phyloP scores from a whole-genome alignment of 1,140 invertebrate genomes.

The Camponotus pennsylvanicus region DNA sequence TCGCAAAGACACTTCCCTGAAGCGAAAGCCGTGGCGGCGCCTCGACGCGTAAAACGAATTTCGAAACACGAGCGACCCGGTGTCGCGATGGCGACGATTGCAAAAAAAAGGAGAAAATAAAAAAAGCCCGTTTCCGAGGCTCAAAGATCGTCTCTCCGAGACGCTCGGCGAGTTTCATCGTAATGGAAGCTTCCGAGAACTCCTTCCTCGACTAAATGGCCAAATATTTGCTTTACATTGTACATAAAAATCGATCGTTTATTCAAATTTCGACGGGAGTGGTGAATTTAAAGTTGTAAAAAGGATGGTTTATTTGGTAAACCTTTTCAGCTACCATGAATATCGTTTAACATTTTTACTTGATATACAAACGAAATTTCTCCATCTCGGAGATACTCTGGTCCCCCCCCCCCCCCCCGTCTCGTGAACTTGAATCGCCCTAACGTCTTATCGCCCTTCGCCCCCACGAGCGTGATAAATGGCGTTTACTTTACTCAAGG shows the following conservation, averaged over 20 bases:
- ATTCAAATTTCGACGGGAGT: background rate
- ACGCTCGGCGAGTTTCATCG: constrained; percentile 21
- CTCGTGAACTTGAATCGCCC: background rate
- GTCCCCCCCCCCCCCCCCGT: too few relatives aligned
- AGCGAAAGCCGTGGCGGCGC: constrained; percentile 54
- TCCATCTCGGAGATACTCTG: background rate
- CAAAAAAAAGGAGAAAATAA: constrained; percentile 25
- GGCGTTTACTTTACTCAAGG: background rate
- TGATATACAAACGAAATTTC: background rate
- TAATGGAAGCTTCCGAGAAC: background rate
- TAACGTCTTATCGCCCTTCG: background rate
- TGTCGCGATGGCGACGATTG: constrained; percentile 18
- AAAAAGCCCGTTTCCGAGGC: constrained; percentile 24
- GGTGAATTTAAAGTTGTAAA: background rate
- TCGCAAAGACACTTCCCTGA: constrained; percentile 70
- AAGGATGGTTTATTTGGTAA: background rate
- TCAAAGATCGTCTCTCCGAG: constrained; percentile 9
- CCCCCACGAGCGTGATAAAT: background rate
- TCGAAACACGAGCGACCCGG: constrained; percentile 31
- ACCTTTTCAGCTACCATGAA: background rate
- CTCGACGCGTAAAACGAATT: constrained; percentile 64
- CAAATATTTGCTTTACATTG: constrained; percentile 34
- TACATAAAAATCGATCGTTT: background rate
- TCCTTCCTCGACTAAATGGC: background rate
- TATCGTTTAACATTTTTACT: background rate